A percentile compares a stretch with the other conserved stretches of the same genome.
phyloP scores from a whole-genome alignment of 1,140 invertebrate species.

The Cecropterus lyciades region DNA sequence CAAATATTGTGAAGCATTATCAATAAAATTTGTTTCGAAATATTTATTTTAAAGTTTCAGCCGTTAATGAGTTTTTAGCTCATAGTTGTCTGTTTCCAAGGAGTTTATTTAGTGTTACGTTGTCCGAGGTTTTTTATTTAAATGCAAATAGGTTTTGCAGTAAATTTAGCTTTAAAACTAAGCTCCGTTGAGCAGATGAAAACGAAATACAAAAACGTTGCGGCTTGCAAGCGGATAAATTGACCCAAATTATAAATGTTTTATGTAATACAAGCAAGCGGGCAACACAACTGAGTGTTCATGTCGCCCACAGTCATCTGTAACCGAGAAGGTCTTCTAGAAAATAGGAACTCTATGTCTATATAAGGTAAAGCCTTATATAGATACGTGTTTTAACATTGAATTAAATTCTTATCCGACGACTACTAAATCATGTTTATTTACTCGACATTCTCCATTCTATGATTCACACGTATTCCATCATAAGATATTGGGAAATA shows the following conservation, averaged over 20 bases:
- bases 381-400: too few relatives aligned
- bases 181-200: neutral
- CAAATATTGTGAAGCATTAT: conserved; percentile 2
- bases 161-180: conserved; percentile 5
- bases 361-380: too few relatives aligned
- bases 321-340: too few relatives aligned
- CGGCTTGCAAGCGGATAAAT: neutral
- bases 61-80: conserved; percentile 1
- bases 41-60: neutral
- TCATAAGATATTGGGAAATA: too few relatives aligned
- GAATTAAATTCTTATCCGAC: too few relatives aligned
- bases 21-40: neutral
- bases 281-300: too few relatives aligned
- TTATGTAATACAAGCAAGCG: too few relatives aligned
- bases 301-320: too few relatives aligned
- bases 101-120: neutral
- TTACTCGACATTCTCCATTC: too few relatives aligned
- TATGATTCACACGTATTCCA: too few relatives aligned
- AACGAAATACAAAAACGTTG: neutral
- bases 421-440: too few relatives aligned
- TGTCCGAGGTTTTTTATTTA: neutral
- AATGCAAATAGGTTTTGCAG: conserved; percentile 1
- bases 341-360: too few relatives aligned
- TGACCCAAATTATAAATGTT: neutral
- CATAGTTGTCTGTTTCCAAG: neutral